These are phyloP conservation scores for Pterocles gutturalis DNA, from an alignment of 2,113 vertebrate species.

Conservation along the genomic window DNA sequence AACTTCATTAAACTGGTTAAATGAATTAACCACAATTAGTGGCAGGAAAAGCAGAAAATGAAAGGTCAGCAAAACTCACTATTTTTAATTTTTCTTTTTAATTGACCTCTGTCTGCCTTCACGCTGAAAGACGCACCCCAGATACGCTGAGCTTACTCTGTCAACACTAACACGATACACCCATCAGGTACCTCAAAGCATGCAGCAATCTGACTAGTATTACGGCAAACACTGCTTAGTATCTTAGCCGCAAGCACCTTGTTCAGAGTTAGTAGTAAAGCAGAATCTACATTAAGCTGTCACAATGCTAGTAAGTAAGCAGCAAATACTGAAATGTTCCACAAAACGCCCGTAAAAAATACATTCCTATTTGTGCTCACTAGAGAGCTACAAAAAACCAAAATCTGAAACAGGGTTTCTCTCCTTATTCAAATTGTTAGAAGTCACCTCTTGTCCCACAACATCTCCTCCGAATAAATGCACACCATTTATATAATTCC, in stretches of 20 bases:
- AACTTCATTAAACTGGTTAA: not conserved
- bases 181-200: not conserved
- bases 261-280: not conserved
- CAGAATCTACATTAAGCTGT: not conserved
- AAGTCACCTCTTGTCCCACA: not conserved
- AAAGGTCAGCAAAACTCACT: not conserved
- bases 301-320: not conserved
- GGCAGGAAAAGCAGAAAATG: not conserved
- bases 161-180: rapidly evolving
- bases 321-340: not conserved
- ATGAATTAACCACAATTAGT: not conserved
- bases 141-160: not conserved
- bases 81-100: not conserved
- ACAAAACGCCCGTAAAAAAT: not conserved
- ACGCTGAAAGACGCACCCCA: not conserved
- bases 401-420: not conserved
- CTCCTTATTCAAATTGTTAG: not conserved
- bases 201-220: not conserved
- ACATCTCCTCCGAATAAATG: not conserved
- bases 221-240: not conserved
- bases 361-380: not conserved
- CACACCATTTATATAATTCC: not conserved
- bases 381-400: not conserved
- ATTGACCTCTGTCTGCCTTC: not conserved
- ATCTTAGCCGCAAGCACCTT: not conserved